Evolutionary conservation across 2,113 vertebrate genomes (phyloP).

Genomic region (Nesoenas mayeri): DNA sequence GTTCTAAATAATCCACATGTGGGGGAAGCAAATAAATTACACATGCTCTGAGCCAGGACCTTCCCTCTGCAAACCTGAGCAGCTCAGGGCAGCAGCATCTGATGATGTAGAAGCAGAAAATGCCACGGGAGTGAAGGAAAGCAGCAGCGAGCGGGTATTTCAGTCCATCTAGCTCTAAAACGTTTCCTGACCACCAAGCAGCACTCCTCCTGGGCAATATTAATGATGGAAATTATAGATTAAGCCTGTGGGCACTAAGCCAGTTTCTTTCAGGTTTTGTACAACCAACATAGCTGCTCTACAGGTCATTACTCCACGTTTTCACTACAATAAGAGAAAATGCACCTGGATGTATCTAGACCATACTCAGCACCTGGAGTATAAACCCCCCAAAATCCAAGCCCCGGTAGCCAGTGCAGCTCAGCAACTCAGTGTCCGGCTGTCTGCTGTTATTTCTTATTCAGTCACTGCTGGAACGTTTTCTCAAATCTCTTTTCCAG

Average conservation of each 20-base stretch:
- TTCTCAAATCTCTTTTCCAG: not conserved
- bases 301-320: not conserved
- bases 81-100: not conserved
- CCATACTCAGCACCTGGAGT: not conserved
- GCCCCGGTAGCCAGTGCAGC: accelerated
- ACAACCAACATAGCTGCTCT: not conserved
- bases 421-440: not conserved
- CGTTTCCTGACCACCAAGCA: not conserved
- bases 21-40: not conserved
- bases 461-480: not conserved
- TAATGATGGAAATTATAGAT: not conserved
- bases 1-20: not conserved
- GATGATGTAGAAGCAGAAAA: not conserved
- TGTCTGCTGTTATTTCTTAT: accelerated
- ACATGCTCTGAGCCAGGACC: not conserved
- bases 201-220: not conserved
- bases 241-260: not conserved
- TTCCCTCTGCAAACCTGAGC: not conserved
- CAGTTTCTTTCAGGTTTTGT: not conserved
- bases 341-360: not conserved
- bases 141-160: not conserved
- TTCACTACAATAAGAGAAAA: not conserved
- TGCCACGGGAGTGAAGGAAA: not conserved
- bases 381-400: not conserved
- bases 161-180: not conserved